These are phyloP conservation scores for Eucera pruinosa DNA, from an alignment of 2,888 invertebrate species.

Conservation along the genomic window DNA sequence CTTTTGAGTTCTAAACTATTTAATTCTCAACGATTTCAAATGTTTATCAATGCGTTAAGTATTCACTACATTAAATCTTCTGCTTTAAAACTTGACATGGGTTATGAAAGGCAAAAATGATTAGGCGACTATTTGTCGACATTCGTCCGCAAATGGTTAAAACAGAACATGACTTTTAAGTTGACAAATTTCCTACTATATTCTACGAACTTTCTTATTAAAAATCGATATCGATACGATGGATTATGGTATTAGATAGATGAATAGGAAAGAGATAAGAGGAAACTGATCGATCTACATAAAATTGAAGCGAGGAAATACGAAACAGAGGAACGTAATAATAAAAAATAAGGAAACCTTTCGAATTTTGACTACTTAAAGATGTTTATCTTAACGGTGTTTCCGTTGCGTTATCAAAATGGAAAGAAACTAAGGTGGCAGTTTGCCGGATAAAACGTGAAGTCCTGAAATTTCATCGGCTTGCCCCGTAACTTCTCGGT, in stretches of 20 bases:
- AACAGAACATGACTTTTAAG: too few relatives aligned
- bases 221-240: constrained; percentile 9
- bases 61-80: too few relatives aligned
- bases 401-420: constrained; percentile 45
- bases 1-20: too few relatives aligned
- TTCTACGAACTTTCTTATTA: neutral
- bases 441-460: constrained; percentile 37
- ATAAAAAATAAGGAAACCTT: neutral
- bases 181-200: neutral
- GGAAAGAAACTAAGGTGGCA: constrained; percentile 7
- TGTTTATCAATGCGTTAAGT: too few relatives aligned
- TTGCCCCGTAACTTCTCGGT: constrained; percentile 23
- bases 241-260: neutral
- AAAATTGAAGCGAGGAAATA: constrained; percentile 5
- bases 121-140: too few relatives aligned
- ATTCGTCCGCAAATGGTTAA: too few relatives aligned
- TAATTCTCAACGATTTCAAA: too few relatives aligned
- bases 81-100: too few relatives aligned
- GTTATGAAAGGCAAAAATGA: too few relatives aligned
- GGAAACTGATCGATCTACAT: neutral
- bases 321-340: constrained; percentile 3
- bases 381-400: constrained; percentile 19
- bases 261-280: constrained; percentile 7
- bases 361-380: neutral
- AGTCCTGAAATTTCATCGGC: constrained; percentile 44